Evolutionary conservation across 2,888 invertebrate species (phyloP), one percentile per base, ranked within the genome.

Genomic region (Eulithis prunata): DNA sequence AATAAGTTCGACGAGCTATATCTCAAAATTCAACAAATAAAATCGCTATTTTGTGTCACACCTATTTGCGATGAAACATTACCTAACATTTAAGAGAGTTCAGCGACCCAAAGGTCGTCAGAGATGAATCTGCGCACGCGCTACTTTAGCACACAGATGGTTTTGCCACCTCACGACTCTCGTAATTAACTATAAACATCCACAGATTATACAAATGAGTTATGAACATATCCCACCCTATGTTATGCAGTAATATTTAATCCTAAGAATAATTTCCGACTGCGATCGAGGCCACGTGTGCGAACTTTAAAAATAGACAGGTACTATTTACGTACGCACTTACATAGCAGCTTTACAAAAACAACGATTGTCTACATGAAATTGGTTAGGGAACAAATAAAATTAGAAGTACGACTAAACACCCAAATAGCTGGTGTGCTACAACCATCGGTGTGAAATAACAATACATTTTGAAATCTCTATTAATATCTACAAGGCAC

Each of bases 241-340:
- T 70, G 66, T 64, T 71, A 62, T 69, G 70, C 70, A 76, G 68
- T 72, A 76, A 81, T 79, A 76, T 78, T 73, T 83, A 79, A 83
- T 82, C 79, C 78, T 70, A 75, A 79, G 72, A 82, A 79, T 74
- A 79, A 78, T 78, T 75, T 77, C 72, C 68, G 74, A 77, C 57
- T 63, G 70, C 57, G 66, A 79, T 72, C 70, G 75, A 73, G 69
- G 80, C 79, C 85, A 87, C 83, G 83, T 88, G 87, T 79, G 85
- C 85, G 75, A 86, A 86, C 83, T 81, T 82, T 74, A 80, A 80
- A 83, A 84, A 80, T 81, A 80, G 74, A 84, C 21, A 21, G 21
- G 21, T 75, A 73, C 72, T 74, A 70, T 46, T 55, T 72, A 79
- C 32, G 32, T 32, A 32, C 32, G 4, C 75, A 41, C 41, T 80